phyloP scores from a whole-genome alignment of 2,888 invertebrate species.

The Caenorhabditis sp. region DNA sequence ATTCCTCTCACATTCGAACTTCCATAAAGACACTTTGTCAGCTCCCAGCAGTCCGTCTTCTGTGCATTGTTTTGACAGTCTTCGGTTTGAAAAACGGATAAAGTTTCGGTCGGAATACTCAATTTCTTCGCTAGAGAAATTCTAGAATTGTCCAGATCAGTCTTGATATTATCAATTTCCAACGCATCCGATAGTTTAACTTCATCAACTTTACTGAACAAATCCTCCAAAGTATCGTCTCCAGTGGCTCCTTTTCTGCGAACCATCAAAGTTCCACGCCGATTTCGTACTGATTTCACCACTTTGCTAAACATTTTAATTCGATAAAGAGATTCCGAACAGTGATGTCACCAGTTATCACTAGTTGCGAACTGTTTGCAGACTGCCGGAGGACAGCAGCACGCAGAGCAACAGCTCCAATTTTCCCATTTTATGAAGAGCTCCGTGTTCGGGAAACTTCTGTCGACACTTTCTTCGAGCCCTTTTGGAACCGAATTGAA shows the following conservation, averaged over 20 bases:
- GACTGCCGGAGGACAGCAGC: slow-evolving; percentile 43
- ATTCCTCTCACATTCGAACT: slow-evolving; percentile 2
- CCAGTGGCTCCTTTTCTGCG: slow-evolving; percentile 5
- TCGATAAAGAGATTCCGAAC: not conserved
- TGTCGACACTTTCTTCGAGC: slow-evolving; percentile 1
- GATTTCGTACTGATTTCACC: slow-evolving; percentile 15
- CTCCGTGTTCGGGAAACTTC: slow-evolving; percentile 12
- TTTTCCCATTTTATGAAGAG: slow-evolving; percentile 41
- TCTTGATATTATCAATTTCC: too few relatives aligned
- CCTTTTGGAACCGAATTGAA: slow-evolving; percentile 9
- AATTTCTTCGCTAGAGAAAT: slow-evolving; percentile 18
- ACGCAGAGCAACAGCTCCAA: slow-evolving; percentile 54
- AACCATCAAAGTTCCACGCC: slow-evolving; percentile 17
- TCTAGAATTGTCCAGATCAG: too few relatives aligned
- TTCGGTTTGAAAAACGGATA: slow-evolving; percentile 27
- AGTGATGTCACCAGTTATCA: slow-evolving; percentile 20
- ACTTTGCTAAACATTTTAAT: slow-evolving; percentile 5
- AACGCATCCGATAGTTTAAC: not conserved
- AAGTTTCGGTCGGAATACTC: slow-evolving; percentile 8
- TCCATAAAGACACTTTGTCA: slow-evolving; percentile 26
- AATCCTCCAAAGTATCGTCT: slow-evolving; percentile 12
- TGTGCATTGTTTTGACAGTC: slow-evolving; percentile 33
- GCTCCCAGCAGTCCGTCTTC: slow-evolving; percentile 46
- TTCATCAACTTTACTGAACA: not conserved
- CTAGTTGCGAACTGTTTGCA: slow-evolving; percentile 29